Conservation (phyloP, 1,140 invertebrate species). For the Pygmarrhopalites habei region DNA sequence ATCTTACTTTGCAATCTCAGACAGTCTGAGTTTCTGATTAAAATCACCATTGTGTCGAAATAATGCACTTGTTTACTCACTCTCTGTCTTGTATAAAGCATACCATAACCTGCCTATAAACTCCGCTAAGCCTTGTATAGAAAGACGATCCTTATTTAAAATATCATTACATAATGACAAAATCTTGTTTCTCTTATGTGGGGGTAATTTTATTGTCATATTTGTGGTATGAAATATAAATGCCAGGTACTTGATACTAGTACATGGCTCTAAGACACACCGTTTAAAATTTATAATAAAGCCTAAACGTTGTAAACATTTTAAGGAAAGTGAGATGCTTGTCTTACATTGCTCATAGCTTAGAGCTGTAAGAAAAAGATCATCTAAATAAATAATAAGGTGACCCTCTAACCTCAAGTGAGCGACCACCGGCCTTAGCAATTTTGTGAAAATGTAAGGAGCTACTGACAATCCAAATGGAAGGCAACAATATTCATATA, state of each 20-base stretch:
- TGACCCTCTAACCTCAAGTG: constrained; percentile 5
- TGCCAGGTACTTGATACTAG: neutral
- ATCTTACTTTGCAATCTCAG: too few relatives aligned
- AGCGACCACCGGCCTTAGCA: constrained; percentile 7
- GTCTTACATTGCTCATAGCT: neutral
- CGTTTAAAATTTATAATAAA: neutral
- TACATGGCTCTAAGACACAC: too few relatives aligned
- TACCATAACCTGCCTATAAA: neutral
- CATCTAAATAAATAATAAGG: constrained; percentile 17
- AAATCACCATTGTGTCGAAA: too few relatives aligned
- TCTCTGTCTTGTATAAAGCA: neutral
- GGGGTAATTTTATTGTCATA: neutral
- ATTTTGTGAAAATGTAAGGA: constrained; percentile 23
- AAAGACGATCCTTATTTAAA: neutral
- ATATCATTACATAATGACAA: neutral
- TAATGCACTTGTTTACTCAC: too few relatives aligned
- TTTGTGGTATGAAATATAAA: neutral
- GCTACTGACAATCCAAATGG: constrained; percentile 22
- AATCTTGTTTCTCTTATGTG: neutral
- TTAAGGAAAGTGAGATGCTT: neutral
- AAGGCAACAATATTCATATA: constrained; percentile 22
- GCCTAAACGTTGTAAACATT: neutral
- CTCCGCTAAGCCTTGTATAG: neutral
- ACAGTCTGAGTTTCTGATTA: too few relatives aligned
- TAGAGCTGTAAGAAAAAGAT: constrained; percentile 2